Conservation (phyloP, 2,888 invertebrate species). For the Dastarcus helophoroides region DNA sequence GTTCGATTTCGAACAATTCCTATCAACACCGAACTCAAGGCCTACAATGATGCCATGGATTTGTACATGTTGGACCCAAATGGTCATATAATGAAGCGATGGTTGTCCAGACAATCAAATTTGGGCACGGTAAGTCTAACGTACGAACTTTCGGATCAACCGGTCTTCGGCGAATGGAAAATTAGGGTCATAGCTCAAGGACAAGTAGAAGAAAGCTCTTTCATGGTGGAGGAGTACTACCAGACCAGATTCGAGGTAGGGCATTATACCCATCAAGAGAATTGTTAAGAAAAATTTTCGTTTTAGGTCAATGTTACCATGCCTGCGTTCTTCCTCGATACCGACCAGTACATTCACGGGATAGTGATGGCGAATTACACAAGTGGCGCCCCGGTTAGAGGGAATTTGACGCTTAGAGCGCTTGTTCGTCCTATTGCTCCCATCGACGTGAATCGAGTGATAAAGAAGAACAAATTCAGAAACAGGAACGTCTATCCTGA, state of each 20-base stretch:
- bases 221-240: constrained; percentile 89
- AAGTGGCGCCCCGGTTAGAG: constrained; percentile 80
- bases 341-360: constrained; percentile 73
- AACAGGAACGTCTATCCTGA: constrained; percentile 8
- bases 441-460: constrained; percentile 20
- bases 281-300: too few species aligned
- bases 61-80: constrained; percentile 86
- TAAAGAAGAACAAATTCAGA: constrained; percentile 17
- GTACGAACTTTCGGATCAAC: constrained; percentile 84
- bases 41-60: constrained; percentile 83
- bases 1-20: constrained; percentile 86
- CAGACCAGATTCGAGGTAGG: constrained; percentile 81
- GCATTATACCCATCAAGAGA: too few species aligned
- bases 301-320: constrained; percentile 81
- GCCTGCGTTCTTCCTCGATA: constrained; percentile 87
- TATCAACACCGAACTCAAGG: constrained; percentile 82
- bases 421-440: constrained; percentile 57
- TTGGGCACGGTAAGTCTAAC: constrained; percentile 86
- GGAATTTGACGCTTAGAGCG: constrained; percentile 79
- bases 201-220: constrained; percentile 74
- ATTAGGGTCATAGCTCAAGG: constrained; percentile 81
- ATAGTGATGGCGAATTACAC: constrained; percentile 91
- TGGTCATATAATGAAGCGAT: constrained; percentile 76
- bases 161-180: constrained; percentile 85
- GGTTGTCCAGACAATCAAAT: constrained; percentile 89